phyloP scores from a whole-genome alignment of 2,113 vertebrate species.

The Platanista minor region DNA sequence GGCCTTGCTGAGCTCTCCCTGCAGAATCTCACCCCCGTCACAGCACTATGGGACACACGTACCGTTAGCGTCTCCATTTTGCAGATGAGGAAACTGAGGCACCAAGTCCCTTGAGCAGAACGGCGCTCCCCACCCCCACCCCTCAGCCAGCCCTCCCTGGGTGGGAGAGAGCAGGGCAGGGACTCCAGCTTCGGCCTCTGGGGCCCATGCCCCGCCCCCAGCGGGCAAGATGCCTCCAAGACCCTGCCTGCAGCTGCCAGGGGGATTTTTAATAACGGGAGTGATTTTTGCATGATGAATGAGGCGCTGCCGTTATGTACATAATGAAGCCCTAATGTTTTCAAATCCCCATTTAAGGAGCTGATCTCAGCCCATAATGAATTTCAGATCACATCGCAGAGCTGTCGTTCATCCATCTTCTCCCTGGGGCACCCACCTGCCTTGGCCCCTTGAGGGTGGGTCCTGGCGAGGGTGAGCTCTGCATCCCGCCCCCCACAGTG shows the following conservation, averaged over 20 bases:
- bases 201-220: background rate
- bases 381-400: constrained; percentile 49
- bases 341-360: constrained; percentile 73
- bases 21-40: background rate
- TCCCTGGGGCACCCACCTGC: background rate
- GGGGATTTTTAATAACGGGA: constrained; percentile 61
- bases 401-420: constrained; percentile 52
- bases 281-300: constrained; percentile 70
- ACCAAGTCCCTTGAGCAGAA: background rate
- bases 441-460: background rate
- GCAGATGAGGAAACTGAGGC: background rate
- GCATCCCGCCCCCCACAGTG: background rate
- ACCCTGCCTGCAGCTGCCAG: constrained; percentile 26
- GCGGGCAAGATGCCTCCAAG: constrained; percentile 14
- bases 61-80: background rate
- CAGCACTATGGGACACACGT: fast-evolving
- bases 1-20: background rate
- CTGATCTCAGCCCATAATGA: constrained; percentile 69
- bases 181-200: background rate
- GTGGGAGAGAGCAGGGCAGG: background rate
- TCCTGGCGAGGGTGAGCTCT: background rate
- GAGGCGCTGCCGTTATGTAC: constrained; percentile 57
- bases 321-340: constrained; percentile 75
- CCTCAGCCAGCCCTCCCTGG: background rate
- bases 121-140: fast-evolving